phyloP scores from a whole-genome alignment of 2,113 vertebrate genomes.

The Pagrus major region DNA sequence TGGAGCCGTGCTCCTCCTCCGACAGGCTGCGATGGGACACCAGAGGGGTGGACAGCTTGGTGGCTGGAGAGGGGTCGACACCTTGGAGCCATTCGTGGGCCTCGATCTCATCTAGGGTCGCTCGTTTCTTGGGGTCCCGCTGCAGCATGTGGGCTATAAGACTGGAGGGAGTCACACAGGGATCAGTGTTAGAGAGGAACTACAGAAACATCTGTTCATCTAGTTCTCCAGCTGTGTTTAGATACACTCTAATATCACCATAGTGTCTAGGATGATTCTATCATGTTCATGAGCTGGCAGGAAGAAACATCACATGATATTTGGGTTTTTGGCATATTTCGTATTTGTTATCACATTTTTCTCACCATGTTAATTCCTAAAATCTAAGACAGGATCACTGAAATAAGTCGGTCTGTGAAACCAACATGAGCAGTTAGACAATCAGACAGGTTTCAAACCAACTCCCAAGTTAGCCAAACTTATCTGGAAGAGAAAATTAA shows the following conservation, averaged over 20 bases:
- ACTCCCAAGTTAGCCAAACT: neutral
- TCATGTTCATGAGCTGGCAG: neutral
- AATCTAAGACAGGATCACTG: neutral
- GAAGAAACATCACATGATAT: neutral
- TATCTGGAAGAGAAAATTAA: neutral
- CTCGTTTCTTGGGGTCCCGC: conserved; percentile 94
- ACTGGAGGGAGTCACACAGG: conserved; percentile 77
- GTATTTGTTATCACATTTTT: neutral
- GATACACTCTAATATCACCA: neutral
- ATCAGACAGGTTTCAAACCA: neutral
- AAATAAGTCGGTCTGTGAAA: neutral
- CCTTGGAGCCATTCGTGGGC: conserved; percentile 95
- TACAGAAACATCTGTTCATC: conserved; percentile 5
- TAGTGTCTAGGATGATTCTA: neutral
- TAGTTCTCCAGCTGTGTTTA: neutral
- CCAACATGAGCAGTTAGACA: neutral
- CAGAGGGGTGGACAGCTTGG: conserved; percentile 95
- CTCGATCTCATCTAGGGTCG: conserved; percentile 94
- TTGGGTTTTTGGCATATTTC: neutral
- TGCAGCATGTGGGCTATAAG: conserved; percentile 97
- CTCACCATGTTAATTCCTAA: neutral
- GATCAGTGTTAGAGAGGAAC: neutral
- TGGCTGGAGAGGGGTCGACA: conserved; percentile 97
- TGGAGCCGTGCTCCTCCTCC: conserved; percentile 96
- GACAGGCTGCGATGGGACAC: conserved; percentile 97